A percentile compares a stretch with the other conserved stretches of the same genome.
These are phyloP conservation scores for Pristiophorus japonicus DNA, from an alignment of 2,113 vertebrate genomes.

Conservation along the genomic window DNA sequence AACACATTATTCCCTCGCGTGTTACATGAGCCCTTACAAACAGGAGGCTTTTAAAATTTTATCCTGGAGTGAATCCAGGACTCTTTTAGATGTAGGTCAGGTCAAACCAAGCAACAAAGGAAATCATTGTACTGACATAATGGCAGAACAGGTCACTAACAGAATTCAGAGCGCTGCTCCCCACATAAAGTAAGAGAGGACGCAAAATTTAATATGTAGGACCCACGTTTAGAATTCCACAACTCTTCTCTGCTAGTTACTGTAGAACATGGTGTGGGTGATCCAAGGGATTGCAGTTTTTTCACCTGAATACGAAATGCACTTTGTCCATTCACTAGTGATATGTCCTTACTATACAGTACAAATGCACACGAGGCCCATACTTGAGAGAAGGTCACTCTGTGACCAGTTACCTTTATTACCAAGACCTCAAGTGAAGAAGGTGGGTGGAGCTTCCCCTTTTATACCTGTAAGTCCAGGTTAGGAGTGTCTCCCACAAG, in stretches of 20 bases:
- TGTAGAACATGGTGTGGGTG: background rate
- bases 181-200: background rate
- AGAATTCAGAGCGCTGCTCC: background rate
- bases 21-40: background rate
- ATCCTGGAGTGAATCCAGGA: background rate
- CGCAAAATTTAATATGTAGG: background rate
- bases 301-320: background rate
- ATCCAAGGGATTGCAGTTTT: background rate
- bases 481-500: no score
- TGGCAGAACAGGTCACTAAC: background rate
- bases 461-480: no score
- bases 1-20: background rate
- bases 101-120: conserved; percentile 6
- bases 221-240: background rate
- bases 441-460: no score
- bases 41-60: background rate
- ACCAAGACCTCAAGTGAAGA: no score
- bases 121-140: background rate
- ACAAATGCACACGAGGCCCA: no score
- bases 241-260: background rate
- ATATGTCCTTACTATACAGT: no score
- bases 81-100: conserved; percentile 10
- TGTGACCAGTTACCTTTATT: no score
- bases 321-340: no score
- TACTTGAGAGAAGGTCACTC: no score